Evolutionary conservation across 2,113 vertebrate species (phyloP).

Genomic region (Canis aureus): DNA sequence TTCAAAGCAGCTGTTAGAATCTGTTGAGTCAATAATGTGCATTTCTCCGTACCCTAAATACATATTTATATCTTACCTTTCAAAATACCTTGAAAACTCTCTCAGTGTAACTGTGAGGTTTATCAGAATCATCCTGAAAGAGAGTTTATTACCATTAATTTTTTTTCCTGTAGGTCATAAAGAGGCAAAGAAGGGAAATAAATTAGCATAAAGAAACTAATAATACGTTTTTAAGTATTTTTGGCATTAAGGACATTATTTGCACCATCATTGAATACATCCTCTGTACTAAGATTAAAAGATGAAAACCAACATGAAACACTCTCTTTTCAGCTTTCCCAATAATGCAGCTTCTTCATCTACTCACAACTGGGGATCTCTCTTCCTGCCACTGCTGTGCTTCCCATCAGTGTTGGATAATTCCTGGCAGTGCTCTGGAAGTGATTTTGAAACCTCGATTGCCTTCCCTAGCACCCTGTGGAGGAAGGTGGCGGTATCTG

Average conservation of each 20-base stretch:
- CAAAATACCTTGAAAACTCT: constrained; percentile 12
- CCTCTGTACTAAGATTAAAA: neutral
- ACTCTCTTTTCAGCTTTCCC: neutral
- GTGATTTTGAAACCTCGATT: constrained; percentile 30
- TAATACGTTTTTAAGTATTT: constrained; percentile 23
- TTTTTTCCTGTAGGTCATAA: neutral
- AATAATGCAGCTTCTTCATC: neutral
- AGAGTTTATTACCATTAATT: neutral
- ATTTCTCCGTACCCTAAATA: neutral
- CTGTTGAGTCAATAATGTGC: constrained; percentile 26
- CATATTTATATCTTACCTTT: neutral
- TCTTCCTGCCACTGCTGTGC: neutral
- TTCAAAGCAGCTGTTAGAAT: constrained; percentile 57
- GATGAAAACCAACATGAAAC: neutral
- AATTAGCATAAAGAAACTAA: constrained; percentile 32
- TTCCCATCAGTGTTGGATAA: neutral
- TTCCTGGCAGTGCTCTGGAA: constrained; percentile 51
- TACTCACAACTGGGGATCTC: neutral
- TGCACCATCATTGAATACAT: neutral
- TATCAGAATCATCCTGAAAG: constrained; percentile 40
- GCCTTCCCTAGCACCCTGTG: constrained; percentile 38
- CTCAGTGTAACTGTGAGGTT: neutral
- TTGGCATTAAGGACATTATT: neutral
- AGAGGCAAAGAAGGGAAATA: neutral
- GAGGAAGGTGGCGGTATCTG: constrained; percentile 56